Evolutionary conservation across 2,888 invertebrate genomes (phyloP).

Genomic region (Cephus pygmeus): DNA sequence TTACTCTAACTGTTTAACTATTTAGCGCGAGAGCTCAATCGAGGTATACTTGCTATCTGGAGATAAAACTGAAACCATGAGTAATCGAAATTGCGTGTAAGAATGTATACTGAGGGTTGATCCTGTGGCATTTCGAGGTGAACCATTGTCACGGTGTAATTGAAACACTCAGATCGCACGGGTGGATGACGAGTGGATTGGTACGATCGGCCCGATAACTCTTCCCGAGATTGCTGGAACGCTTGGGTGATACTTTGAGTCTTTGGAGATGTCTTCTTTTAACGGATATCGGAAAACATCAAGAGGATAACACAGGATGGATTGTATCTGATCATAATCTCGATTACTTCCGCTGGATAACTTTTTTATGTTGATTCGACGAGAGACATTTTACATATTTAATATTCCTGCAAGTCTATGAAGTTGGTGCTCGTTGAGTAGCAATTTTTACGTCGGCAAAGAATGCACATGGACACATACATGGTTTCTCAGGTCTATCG

Average conservation of each 20-base stretch:
- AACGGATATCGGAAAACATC: not conserved
- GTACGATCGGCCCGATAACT: not conserved
- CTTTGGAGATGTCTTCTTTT: not conserved
- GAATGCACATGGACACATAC: not conserved
- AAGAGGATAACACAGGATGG: not conserved
- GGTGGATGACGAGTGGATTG: not conserved
- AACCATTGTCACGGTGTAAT: not conserved
- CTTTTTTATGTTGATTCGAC: not conserved
- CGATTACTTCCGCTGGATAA: not conserved
- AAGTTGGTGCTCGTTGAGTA: not conserved
- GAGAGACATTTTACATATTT: not conserved
- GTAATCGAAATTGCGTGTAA: not conserved
- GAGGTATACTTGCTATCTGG: not conserved
- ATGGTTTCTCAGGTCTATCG: too few relatives aligned
- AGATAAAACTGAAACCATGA: not conserved
- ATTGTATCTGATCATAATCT: not conserved
- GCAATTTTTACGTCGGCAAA: not conserved
- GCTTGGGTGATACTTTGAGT: not conserved
- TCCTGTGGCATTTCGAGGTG: not conserved
- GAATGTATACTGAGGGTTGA: not conserved
- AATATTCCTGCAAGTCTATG: not conserved
- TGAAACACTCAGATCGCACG: not conserved
- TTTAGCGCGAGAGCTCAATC: not conserved
- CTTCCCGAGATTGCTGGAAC: not conserved
- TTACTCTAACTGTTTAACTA: not conserved